Base-by-base conservation (phyloP, 2,888 invertebrate species). In the Hedychridium roseum region DNA sequence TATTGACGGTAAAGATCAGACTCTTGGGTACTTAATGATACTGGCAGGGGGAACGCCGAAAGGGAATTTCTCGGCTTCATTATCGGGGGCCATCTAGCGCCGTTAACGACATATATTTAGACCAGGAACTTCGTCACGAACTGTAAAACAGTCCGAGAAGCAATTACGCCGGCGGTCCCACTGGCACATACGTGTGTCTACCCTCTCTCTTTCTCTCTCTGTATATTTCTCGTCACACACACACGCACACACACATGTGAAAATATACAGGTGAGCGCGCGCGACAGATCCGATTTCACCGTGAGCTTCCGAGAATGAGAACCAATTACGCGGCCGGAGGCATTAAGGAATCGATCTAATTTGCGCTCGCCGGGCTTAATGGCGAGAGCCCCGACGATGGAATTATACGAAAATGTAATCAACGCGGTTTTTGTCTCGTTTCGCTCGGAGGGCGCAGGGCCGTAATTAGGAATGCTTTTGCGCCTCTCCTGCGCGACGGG, bases 321-420 rank as follows among this genome's bases (percentile, higher is more conserved):
- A 70, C 57, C 70, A 72, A 70, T 71, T 71, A 72, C 65, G 64
- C 60, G 62, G 64, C 45, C 47, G 54, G 58, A 57, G 62, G 62
- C 64, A 71, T 69, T 67, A 63, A 68, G 63, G 65, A 60, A 67
- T 66, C 68, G 66, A 64, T 70, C 68, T 68, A 70, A 68, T 69
- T 66, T 65, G 56, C 65, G 62, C 65, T 56, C 52, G 60, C 57
- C 43, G 47, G 39, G 46, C 50, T 57, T 64, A 64, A 66, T 56
- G 64, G 64, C 60, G 53, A 26, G 50, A 55, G 55, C 59, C 64
- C 62, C 62, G 50, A 67, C 68, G 72, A 70, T 69, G 70, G 67
- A 72, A 74, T 76, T 75, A 75, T 72, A 72, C 73, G 73, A 74
- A 74, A 75, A 74, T 71, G 74, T 73, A 76, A 76, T 76, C 75